A percentile compares a stretch with the other conserved stretches of the same genome.
These are phyloP conservation scores for Saccopteryx bilineata DNA, from an alignment of 2,113 vertebrate species.

Conservation along the genomic window DNA sequence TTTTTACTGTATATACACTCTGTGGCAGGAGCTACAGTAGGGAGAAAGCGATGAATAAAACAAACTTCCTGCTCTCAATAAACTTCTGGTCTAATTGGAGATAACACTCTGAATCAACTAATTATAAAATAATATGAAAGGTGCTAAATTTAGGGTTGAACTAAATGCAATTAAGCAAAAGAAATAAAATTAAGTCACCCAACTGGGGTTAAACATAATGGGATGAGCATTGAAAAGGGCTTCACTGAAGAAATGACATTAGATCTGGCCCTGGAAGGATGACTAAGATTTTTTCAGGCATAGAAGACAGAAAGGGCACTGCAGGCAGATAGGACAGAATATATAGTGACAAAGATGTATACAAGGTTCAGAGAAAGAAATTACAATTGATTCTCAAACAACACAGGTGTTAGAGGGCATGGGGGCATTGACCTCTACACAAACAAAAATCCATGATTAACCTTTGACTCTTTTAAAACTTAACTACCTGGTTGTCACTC, in stretches of 20 bases:
- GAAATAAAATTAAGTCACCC: slow-evolving; percentile 24
- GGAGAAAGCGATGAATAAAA: slow-evolving; percentile 33
- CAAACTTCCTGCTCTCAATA: slow-evolving; percentile 28
- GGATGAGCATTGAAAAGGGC: background rate
- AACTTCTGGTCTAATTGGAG: slow-evolving; percentile 34
- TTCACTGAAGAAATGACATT: slow-evolving; percentile 14
- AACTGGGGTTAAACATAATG: background rate
- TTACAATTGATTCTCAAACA: background rate
- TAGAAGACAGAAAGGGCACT: background rate
- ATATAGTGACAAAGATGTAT: background rate
- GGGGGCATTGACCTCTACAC: background rate
- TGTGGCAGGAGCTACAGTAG: slow-evolving; percentile 17
- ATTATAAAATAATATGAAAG: slow-evolving; percentile 33
- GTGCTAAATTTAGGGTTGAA: background rate
- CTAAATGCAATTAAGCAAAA: slow-evolving; percentile 29
- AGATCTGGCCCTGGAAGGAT: background rate
- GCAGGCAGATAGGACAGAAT: background rate
- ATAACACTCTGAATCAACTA: slow-evolving; percentile 33
- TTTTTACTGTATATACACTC: background rate
- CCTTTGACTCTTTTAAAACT: background rate
- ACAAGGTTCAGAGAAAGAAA: background rate
- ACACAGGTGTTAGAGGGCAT: background rate
- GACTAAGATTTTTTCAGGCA: slow-evolving; percentile 9
- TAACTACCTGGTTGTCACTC: background rate
- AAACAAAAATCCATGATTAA: background rate